These are phyloP conservation scores for Gasterosteus nipponicus DNA, from an alignment of 2,113 vertebrate genomes.

Conservation along the genomic window DNA sequence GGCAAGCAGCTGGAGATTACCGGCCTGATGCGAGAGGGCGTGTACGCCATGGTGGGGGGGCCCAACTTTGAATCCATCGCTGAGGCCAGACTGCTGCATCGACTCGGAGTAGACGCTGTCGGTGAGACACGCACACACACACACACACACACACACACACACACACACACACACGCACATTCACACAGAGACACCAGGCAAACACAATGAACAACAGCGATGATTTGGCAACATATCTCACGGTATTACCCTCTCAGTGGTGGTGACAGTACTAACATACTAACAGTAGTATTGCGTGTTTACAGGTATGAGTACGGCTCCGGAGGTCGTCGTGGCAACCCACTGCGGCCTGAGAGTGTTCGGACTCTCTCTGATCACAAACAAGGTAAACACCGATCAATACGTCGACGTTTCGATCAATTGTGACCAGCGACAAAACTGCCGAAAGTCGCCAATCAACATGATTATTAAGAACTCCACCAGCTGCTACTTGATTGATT, in stretches of 20 bases:
- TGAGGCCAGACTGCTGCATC: slow-evolving; percentile 81
- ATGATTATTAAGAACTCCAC: neutral
- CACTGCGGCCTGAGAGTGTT: slow-evolving; percentile 85
- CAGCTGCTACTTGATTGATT: neutral
- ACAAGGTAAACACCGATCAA: slow-evolving; percentile 69
- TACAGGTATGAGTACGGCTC: slow-evolving; percentile 85
- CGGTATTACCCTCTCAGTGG: neutral
- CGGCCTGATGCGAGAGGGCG: slow-evolving; percentile 77
- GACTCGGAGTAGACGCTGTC: slow-evolving; percentile 84
- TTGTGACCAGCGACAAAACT: neutral
- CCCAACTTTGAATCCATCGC: slow-evolving; percentile 85
- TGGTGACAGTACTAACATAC: neutral
- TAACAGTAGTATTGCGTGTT: neutral
- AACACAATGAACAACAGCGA: neutral
- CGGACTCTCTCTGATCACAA: slow-evolving; percentile 86
- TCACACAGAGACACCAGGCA: neutral
- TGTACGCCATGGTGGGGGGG: slow-evolving; percentile 86
- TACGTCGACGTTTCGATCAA: neutral
- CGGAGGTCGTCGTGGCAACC: slow-evolving; percentile 82
- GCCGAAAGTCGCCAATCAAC: neutral
- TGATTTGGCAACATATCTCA: neutral
- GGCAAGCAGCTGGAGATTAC: slow-evolving; percentile 73
- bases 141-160: slow-evolving; percentile 1
- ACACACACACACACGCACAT: neutral
- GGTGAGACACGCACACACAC: slow-evolving; percentile 69